These are phyloP conservation scores for Apeira syringaria DNA, from an alignment of 2,888 invertebrate species.

Conservation along the genomic window DNA sequence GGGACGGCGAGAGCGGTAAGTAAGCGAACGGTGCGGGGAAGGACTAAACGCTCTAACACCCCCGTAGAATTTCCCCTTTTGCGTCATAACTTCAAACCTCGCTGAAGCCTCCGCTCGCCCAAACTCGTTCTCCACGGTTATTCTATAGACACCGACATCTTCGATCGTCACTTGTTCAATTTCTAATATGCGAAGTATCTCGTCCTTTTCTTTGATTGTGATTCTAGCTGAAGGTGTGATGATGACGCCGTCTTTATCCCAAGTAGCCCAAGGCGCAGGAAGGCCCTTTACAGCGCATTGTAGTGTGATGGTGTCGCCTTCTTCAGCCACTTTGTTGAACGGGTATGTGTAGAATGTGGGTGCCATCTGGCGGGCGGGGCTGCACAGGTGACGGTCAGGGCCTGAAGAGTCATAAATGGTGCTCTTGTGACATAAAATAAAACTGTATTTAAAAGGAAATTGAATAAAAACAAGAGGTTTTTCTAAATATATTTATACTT, in stretches of 20 bases:
- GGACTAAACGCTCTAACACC: conserved; percentile 65
- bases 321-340: conserved; percentile 92
- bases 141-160: conserved; percentile 93
- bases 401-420: conserved; percentile 35
- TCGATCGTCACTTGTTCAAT: conserved; percentile 89
- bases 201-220: conserved; percentile 90
- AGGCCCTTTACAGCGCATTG: conserved; percentile 92
- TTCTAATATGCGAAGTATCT: conserved; percentile 89
- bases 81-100: conserved; percentile 93
- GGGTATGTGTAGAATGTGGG: conserved; percentile 95
- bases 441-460: too few relatives aligned
- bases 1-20: conserved; percentile 51
- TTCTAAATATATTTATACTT: too few relatives aligned
- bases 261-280: conserved; percentile 91
- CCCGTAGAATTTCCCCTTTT: conserved; percentile 85
- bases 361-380: conserved; percentile 71
- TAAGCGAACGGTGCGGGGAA: conserved; percentile 58
- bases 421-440: too few relatives aligned
- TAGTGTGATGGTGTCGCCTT: conserved; percentile 92
- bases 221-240: conserved; percentile 88
- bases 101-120: conserved; percentile 93
- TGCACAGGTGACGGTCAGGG: conserved; percentile 62
- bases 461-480: too few relatives aligned
- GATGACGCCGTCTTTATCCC: conserved; percentile 91
- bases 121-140: conserved; percentile 91